Evolutionary conservation across 2,113 vertebrate genomes (phyloP), one percentile per base, ranked within the genome.

Genomic region (Neomonachus schauinslandi): DNA sequence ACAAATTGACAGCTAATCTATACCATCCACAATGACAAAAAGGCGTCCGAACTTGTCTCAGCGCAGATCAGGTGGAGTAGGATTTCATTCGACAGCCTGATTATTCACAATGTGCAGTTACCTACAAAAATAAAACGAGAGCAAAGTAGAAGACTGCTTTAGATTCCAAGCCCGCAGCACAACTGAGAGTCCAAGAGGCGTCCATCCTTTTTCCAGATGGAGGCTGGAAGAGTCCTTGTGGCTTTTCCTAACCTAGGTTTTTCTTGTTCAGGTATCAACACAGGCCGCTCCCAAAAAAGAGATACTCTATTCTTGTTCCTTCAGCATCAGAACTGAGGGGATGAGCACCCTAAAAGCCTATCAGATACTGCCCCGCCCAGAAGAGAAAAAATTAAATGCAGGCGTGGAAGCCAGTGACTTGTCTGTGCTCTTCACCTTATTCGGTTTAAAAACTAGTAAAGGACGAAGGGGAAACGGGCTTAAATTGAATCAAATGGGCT

Each of bases 401-500:
- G n/a, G 39, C 55, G 1, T 2, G 36, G n/a, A 36, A 84, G 51
- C 26, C 51, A 57, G 49, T 10, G 82, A 61, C 49, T 18, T 51
- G 61, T 42, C 15, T 67, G 42, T 33, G 72, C 22, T 71, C 51
- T 46, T 46, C 46, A 89, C 83, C 57, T 72, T 71, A 46, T 53
- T 67, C 33, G 16, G 77, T 69, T 69, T 92, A 51, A 79, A 80
- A 95, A 88, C 39, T 11, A 83, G 67, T 39, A 65, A 87, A 96
- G 46, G 46, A 53, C 26, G 18, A 81, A 89, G 83, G 87, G 82
- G 82, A 97, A 97, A 84, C 84, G 83, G 77, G 31, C 53, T 96
- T 97, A 93, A 59, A 85, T 79, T 53, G 65, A 96, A 94, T 79
- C 71, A 63, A 89, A 95, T 59, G 61, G 71, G 49, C 55, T 94